Evolutionary conservation across 2,797 vertebrate genomes (phyloP), one percentile per base, ranked within the genome.

Genomic region (Aulostomus chinensis): DNA sequence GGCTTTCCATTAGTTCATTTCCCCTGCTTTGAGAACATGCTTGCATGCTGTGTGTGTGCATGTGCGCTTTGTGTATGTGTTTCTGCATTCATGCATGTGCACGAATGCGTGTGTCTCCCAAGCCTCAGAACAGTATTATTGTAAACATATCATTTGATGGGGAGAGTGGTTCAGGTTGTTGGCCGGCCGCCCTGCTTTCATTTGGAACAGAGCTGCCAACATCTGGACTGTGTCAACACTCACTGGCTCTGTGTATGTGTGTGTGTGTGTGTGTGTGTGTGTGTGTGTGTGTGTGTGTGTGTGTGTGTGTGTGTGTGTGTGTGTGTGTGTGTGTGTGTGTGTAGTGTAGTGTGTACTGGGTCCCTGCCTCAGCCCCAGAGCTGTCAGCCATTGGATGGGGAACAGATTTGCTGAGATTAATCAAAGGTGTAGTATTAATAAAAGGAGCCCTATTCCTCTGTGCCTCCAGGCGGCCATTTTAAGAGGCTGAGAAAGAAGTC

Each of bases 121-220:
- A 86, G 84, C 79, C 78, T 77, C 76, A 75, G 83, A 85, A 76
- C 84, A 83, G 82, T 86, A 89, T 89, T 91, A 91, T 91, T 91
- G 88, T 90, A 91, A 92, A 92, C 88, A 91, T 89, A 87, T 90
- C 81, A 91, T 91, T 91, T 92, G 88, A 91, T 86, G 84, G 80
- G 78, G 82, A 87, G 87, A 91, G 78, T 76, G 81, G 82, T 88
- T 90, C 90, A 91, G 86, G 85, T 91, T 90, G 89, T 87, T 92
- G 91, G 90, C 86, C 21, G 75, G 54, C 84, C 86, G 87, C 88
- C 90, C 70, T 74, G 78, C 78, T 89, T 90, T 90, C 82, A 91
- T 89, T 91, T 90, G 76, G 85, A 91, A 78, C 73, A 86, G 83
- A 86, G 73, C 84, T 86, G 89, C 89, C 90, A 91, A 92, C 91